Base-by-base conservation (phyloP, 1,140 invertebrate species). In the Drosophila nannoptera region DNA sequence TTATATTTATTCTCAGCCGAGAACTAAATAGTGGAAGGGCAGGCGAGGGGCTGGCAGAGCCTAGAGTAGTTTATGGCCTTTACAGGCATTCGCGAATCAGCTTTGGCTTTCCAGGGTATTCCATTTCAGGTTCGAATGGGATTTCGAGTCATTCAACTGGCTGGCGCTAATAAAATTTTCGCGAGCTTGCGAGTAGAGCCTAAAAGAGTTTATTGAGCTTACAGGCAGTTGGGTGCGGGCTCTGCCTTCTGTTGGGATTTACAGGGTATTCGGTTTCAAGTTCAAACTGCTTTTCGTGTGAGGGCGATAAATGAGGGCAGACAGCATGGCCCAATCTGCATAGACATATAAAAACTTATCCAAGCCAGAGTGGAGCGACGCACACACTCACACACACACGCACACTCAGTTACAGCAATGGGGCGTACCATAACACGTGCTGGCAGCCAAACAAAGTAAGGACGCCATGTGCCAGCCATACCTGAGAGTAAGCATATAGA, bases 341-440 rank as follows among this genome's bases (percentile, higher is more conserved):
- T 67, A 61, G 48, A 48, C 16, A 54, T 62, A 50, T 50, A 49
- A 16, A 58, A 46, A 45, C 55, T 22, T 22, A 12, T 52, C 11
- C 46, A 29, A 16, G 40, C 36, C n/a, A 29, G 14, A 9, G 31
- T 12, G 14, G 22, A 12, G 22, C 29, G 12, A 32, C 11, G 0
- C 14, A 43, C 45, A 29, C 52, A 35, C 16, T 43, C 32, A 50
- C 16, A 22, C 4, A 7, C 31, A 58, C 22, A 35, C n/a, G 32
- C 36, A 55, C 49, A 38, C 4, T n/a, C 5, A 50, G 42, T 22
- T 12, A 29, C 43, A 56, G 48, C 45, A 22, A 31, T 14, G 62
- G 59, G 71, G 75, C 63, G 60, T 49, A 46, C 64, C 65, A 65
- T 70, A 83, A 83, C 73, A 83, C 78, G 78, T 83, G 73, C 80